Base-by-base conservation (phyloP, 2,797 vertebrate genomes). In the Sebastes taczanowskii region DNA sequence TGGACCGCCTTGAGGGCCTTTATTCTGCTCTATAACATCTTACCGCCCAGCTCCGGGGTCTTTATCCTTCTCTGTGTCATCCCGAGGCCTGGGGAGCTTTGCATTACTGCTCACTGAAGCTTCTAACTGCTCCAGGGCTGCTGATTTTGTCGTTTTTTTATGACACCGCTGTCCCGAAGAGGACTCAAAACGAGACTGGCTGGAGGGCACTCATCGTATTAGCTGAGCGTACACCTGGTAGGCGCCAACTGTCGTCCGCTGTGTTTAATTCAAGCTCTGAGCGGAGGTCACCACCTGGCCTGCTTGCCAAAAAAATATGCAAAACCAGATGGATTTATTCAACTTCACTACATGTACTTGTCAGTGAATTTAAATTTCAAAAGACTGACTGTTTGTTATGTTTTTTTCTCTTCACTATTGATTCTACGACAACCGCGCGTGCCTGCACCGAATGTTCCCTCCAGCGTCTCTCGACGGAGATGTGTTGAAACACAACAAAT, bases 21-120 rank as follows among this genome's bases (percentile, higher is more conserved):
- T 81, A 77, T 86, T 63, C 79, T 42, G 35, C 67, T 46, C 55
- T 29, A 80, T 82, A 53, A 85, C 55, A 6, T 84, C 84, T 80
- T 74, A 62, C 46, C 23, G 56, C 63, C 83, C 79, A 60, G 82
- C 83, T 88, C 75, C 68, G 0, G 80, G 83, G 76, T 86, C 82
- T 84, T 92, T 88, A 87, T 84, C 87, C 78, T 42, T 3, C 70
- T 84, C 71, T 71, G 64, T 87, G 84, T 86, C 86, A 77, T 55
- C 53, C 68, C 7, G 35, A 78, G 81, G 78, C 74, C 59, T 77
- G 64, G 63, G 63, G 59, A 86, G 74, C 81, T 77, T 80, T 86
- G 82, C 69, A 82, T 90, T 88, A 88, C 77, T 86, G 82, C 52
- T 91, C 88, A 90, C 30, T 80, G 79, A 89, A 85, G 88, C 88